A percentile compares a stretch with the other conserved stretches of the same genome.
These are phyloP conservation scores for Decapterus maruadsi DNA, from an alignment of 2,797 vertebrate genomes.

Conservation along the genomic window DNA sequence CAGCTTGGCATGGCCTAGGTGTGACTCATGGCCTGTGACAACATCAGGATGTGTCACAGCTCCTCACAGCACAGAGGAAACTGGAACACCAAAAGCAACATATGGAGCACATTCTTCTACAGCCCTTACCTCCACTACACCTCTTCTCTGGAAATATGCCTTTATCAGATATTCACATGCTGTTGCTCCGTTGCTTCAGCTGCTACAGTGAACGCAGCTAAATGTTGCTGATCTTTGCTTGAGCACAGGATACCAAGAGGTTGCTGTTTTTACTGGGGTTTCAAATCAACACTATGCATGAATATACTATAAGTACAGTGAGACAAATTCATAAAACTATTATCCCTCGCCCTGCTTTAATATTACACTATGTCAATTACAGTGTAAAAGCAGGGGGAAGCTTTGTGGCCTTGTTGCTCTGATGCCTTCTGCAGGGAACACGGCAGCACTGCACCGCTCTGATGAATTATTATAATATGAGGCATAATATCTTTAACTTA, in stretches of 20 bases:
- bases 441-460: slow-evolving; percentile 53
- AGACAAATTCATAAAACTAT: no score
- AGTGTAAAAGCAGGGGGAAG: neutral
- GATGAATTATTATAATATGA: slow-evolving; percentile 1
- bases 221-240: neutral
- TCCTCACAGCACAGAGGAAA: slow-evolving; percentile 8
- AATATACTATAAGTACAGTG: no score
- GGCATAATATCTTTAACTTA: neutral
- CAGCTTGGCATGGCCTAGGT: slow-evolving; percentile 46
- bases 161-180: neutral
- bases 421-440: slow-evolving; percentile 69
- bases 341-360: neutral
- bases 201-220: neutral
- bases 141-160: neutral
- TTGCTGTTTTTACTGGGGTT: neutral
- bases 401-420: slow-evolving; percentile 12
- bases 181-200: neutral
- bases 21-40: slow-evolving; percentile 49
- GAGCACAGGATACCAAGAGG: neutral
- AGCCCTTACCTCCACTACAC: neutral
- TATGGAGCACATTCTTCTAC: slow-evolving; percentile 12
- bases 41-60: slow-evolving; percentile 24
- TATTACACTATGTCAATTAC: neutral
- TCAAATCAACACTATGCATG: no score
- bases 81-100: slow-evolving; percentile 46